Conservation (phyloP, 2,888 invertebrate species). For the Lasioglossum leucozonium region DNA sequence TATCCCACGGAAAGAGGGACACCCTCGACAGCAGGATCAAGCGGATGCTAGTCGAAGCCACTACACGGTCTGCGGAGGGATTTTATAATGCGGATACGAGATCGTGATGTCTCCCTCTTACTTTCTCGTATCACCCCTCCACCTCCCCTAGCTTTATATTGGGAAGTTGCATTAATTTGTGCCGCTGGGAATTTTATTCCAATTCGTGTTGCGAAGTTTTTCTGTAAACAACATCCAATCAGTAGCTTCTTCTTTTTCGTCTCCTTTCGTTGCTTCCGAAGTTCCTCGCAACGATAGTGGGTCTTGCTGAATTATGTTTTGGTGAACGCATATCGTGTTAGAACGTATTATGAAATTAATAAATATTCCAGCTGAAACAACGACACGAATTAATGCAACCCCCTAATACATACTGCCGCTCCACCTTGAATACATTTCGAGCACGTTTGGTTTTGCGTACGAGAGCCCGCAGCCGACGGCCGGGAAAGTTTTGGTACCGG, state of each 20-base stretch:
- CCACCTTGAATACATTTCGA: not conserved
- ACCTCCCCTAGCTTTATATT: not conserved
- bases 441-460: not conserved
- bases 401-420: not conserved
- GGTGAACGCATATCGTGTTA: too few relatives aligned
- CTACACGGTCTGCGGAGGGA: not conserved
- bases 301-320: too few relatives aligned
- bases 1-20: not conserved
- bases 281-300: too few relatives aligned
- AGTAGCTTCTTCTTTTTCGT: too few relatives aligned
- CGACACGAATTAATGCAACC: too few relatives aligned
- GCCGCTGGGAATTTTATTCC: not conserved
- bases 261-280: too few relatives aligned
- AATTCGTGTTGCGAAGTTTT: not conserved
- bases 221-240: not conserved
- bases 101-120: not conserved
- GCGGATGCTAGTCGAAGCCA: not conserved
- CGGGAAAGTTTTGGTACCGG: not conserved
- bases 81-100: constrained; percentile 20
- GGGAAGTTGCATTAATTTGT: not conserved
- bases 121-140: not conserved
- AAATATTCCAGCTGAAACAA: too few relatives aligned
- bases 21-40: not conserved
- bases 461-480: not conserved
- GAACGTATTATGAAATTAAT: too few relatives aligned